Evolutionary conservation across 2,113 vertebrate genomes (phyloP), one percentile per base, ranked within the genome.

Genomic region (Struthio camelus): DNA sequence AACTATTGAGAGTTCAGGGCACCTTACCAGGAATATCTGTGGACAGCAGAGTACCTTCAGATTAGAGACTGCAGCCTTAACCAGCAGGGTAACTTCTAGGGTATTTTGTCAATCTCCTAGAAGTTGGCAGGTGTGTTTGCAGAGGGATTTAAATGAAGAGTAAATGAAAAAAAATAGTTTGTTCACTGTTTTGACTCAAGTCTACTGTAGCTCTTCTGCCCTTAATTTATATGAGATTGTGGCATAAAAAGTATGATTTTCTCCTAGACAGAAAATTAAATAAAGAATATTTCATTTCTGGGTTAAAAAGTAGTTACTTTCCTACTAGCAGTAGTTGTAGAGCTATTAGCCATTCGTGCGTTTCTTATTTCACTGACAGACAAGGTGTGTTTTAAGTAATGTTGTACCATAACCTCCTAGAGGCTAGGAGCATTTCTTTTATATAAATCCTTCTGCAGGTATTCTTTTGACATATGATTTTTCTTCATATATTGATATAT

Each of bases 351-450:
- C 13, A 46, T 73, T 85, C 10, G 28, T 2, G 7, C 32, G 9
- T 71, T 90, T 83, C 28, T 85, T 69, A 25, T 38, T 90, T 64
- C 23, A 46, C 17, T 69, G 61, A 42, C 22, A 76, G 48, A 67
- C 0, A 1, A 89, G 9, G 15, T 0, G 1, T 82, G 14, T 51
- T 59, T 79, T 32, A 87, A 90, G 8, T n/a, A 36, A 30, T 20
- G 40, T 53, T 76, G 27, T 53, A 16, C 18, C 28, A 71, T 51
- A 11, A 38, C 1, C 2, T 72, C 24, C 61, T 87, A 69, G 22
- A 81, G 38, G 6, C 14, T 87, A 40, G 14, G 42, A 87, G 54
- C 2, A 16, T 51, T 67, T 85, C 7, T 14, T 76, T 61, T 87
- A 30, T 50, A 58, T 36, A 85, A 91, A 77, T 44, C 9, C 8